Base-by-base conservation (phyloP, 2,113 vertebrate genomes). In the Terrapene triunguis region DNA sequence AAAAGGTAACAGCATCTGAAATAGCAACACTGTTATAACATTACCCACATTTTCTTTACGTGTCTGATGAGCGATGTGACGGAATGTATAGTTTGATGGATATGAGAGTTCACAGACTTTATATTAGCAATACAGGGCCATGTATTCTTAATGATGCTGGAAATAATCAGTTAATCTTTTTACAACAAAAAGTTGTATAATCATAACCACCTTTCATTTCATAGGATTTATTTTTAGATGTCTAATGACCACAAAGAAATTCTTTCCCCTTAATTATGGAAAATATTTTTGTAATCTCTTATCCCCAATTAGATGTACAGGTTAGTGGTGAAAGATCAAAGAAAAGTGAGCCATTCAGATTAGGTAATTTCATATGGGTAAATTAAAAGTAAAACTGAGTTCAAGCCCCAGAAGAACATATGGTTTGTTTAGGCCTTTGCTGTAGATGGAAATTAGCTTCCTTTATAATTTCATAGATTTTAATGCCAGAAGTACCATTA, bases 401-500 rank as follows among this genome's bases (percentile, higher is more conserved):
- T 95, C 80, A 95, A 53, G 38, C 62, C 78, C 93, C 85, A 38
- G 85, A 55, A 90, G 88, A 91, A 87, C 92, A 92, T 89, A 83
- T 87, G 93, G 69, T 90, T 90, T 93, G 86, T 76, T 90, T 27
- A 47, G 69, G 44, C 19, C 55, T 53, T 91, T 94, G 78, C 74
- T 92, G 55, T 82, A 95, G 94, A 87, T 89, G 80, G 57, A 79
- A 92, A 90, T 92, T 27, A 47, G 74, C 74, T 47, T 78, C 42
- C 94, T 83, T 91, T 92, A 76, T 93, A 92, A 48, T 92, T 96
- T 97, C 96, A 17, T 90, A 91, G 89, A 97, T 95, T 81, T 50
- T 93, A 38, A 72, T 47, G 0, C 21, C 92, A 93, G 82, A 47
- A 89, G 62, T 96, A 90, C 17, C 90, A 25, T 13, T 44, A 27